These are phyloP conservation scores for Ispidina lecontei DNA, from an alignment of 2,797 vertebrate genomes.

Conservation along the genomic window DNA sequence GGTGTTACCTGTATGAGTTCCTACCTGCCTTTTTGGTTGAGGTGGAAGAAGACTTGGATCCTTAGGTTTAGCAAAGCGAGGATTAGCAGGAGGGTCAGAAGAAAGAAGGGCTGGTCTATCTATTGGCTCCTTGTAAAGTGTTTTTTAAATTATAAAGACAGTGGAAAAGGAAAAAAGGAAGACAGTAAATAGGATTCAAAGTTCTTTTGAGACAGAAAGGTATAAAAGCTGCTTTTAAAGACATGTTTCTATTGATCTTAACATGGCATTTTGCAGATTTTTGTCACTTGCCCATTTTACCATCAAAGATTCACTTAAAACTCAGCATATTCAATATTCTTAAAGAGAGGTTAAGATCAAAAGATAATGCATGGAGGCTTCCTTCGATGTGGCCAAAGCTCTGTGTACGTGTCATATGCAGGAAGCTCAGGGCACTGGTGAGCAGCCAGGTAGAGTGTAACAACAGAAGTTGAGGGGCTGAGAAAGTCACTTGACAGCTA, in stretches of 20 bases:
- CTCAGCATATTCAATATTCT: background rate
- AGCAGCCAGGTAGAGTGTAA: background rate
- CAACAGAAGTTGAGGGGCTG: background rate
- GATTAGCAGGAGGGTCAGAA: conserved; percentile 77
- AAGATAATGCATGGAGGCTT: background rate
- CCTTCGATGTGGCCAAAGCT: background rate
- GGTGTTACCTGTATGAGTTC: conserved; percentile 18
- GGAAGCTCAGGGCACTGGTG: background rate
- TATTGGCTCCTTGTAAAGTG: conserved; percentile 66
- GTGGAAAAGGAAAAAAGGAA: background rate
- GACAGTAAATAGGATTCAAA: conserved; percentile 56
- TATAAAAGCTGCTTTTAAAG: conserved; percentile 46
- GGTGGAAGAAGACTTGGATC: conserved; percentile 79
- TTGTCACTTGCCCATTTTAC: background rate
- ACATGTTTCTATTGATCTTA: background rate
- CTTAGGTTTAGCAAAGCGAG: conserved; percentile 79
- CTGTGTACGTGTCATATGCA: fast-evolving
- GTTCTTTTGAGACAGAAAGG: conserved; percentile 1
- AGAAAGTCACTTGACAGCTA: background rate
- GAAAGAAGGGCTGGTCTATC: conserved; percentile 75
- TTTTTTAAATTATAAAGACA: conserved; percentile 56
- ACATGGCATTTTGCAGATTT: background rate
- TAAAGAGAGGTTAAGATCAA: background rate
- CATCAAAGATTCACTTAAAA: background rate
- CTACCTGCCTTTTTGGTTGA: conserved; percentile 89